These are phyloP conservation scores for Amblyjoppa fuscipennis DNA, from an alignment of 2,888 invertebrate species.

Conservation along the genomic window DNA sequence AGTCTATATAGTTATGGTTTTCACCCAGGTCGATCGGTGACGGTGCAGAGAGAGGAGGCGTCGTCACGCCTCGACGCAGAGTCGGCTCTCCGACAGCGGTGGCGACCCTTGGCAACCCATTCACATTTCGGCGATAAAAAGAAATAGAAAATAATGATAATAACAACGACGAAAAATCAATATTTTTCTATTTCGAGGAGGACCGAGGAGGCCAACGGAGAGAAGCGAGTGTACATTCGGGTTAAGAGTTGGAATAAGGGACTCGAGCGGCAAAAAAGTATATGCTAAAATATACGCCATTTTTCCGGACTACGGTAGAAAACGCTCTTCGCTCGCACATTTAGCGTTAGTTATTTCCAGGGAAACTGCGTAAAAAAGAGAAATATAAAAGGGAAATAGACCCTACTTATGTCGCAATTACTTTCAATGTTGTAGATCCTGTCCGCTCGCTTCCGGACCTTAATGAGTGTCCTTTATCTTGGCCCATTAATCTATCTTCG, in stretches of 20 bases:
- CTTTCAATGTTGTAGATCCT: slow-evolving; percentile 38
- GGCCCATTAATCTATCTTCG: slow-evolving; percentile 59
- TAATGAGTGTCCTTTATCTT: slow-evolving; percentile 52
- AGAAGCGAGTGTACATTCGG: slow-evolving; percentile 15
- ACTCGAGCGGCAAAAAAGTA: neutral
- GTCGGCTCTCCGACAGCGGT: slow-evolving; percentile 34
- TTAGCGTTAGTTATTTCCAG: neutral
- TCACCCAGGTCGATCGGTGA: slow-evolving; percentile 31
- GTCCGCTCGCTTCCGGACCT: slow-evolving; percentile 20
- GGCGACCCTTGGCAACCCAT: slow-evolving; percentile 6
- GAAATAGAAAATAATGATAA: slow-evolving; percentile 21
- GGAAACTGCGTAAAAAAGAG: neutral
- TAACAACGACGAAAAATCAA: slow-evolving; percentile 22
- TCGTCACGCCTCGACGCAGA: slow-evolving; percentile 44
- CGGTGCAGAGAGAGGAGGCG: slow-evolving; percentile 33
- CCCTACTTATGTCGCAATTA: slow-evolving; percentile 23
- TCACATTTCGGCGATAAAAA: slow-evolving; percentile 37
- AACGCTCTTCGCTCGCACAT: neutral
- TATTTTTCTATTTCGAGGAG: slow-evolving; percentile 47
- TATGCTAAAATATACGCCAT: no score
- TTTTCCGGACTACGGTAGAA: neutral
- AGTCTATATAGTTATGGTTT: slow-evolving; percentile 29
- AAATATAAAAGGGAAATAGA: slow-evolving; percentile 8
- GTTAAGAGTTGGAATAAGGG: neutral
- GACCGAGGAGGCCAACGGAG: neutral